Evolutionary conservation across 2,888 invertebrate species (phyloP), one percentile per base, ranked within the genome.

Genomic region (Scrobipalpa atriplicella): DNA sequence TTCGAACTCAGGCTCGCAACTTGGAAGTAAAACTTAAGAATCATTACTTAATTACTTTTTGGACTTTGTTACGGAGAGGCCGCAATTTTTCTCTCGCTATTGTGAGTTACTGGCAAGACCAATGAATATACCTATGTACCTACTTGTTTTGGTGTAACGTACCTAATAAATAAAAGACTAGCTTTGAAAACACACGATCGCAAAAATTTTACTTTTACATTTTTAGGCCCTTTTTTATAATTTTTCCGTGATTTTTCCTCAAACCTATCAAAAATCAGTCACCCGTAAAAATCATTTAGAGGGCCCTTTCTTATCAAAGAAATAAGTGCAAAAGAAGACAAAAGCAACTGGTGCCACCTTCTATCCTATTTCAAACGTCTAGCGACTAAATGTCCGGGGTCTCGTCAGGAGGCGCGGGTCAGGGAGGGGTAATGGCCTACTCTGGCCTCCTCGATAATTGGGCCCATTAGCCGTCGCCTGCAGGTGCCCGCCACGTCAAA

Each of bases 391-490:
- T 29, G 52, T 52, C 21, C 29, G 29, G 39, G 54, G 56, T 56
- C 56, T 64, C 64, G 36, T 56, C 41, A 41, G 38, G 56, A 52
- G 71, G 71, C 74, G 65, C 68, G 72, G 70, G 69, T 72, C 70
- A 64, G 78, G 78, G 78, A 74, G 80, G 78, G 82, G 81, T 87
- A 87, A 89, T 87, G 82, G 84, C 79, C 77, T 82, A 73, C 83
- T 85, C 78, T 75, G 78, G 80, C 81, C 77, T 81, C 80, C 78
- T 78, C 85, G 83, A 87, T 90, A 90, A 91, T 90, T 89, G 87
- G 81, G 72, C 78, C 87, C 85, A 90, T 90, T 89, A 90, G 81
- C 73, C 78, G 80, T 73, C 79, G 79, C 78, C 80, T 83, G 81
- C 86, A 89, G 85, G 86, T 86, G 83, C 82, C 80, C 75, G 70